phyloP scores from a whole-genome alignment of 2,888 invertebrate species.

The Caenorhabditis zanzibari region DNA sequence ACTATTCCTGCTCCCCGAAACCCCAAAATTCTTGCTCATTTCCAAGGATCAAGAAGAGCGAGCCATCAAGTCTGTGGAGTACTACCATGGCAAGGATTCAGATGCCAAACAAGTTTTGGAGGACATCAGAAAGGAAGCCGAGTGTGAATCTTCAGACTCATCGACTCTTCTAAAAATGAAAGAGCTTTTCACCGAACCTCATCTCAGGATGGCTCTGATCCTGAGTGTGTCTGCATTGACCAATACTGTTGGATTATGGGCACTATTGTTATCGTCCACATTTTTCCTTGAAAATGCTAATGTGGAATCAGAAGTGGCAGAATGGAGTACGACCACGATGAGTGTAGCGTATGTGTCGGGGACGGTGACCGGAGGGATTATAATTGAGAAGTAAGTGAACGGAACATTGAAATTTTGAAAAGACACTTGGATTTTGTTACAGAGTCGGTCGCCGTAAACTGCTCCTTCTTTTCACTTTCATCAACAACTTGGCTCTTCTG shows the following conservation, averaged over 20 bases:
- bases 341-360: slow-evolving; percentile 74
- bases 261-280: slow-evolving; percentile 75
- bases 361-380: slow-evolving; percentile 71
- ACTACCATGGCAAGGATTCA: slow-evolving; percentile 74
- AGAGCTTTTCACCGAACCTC: slow-evolving; percentile 68
- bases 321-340: slow-evolving; percentile 78
- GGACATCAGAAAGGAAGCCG: slow-evolving; percentile 72
- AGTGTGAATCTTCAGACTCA: slow-evolving; percentile 56
- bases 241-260: slow-evolving; percentile 77
- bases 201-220: slow-evolving; percentile 73
- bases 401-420: not conserved
- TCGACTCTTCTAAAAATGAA: slow-evolving; percentile 53
- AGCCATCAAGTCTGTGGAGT: slow-evolving; percentile 70
- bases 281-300: slow-evolving; percentile 70
- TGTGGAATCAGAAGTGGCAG: slow-evolving; percentile 65
- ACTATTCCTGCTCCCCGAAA: slow-evolving; percentile 75
- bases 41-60: slow-evolving; percentile 54
- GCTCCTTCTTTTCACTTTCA: slow-evolving; percentile 70
- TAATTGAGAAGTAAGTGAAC: slow-evolving; percentile 71
- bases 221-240: slow-evolving; percentile 58
- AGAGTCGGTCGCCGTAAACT: slow-evolving; percentile 73
- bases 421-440: not conserved
- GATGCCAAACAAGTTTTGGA: slow-evolving; percentile 70
- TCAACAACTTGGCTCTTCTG: slow-evolving; percentile 67
- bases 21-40: slow-evolving; percentile 76